Conservation (phyloP, 2,113 vertebrate genomes). For the Heptranchias perlo region DNA sequence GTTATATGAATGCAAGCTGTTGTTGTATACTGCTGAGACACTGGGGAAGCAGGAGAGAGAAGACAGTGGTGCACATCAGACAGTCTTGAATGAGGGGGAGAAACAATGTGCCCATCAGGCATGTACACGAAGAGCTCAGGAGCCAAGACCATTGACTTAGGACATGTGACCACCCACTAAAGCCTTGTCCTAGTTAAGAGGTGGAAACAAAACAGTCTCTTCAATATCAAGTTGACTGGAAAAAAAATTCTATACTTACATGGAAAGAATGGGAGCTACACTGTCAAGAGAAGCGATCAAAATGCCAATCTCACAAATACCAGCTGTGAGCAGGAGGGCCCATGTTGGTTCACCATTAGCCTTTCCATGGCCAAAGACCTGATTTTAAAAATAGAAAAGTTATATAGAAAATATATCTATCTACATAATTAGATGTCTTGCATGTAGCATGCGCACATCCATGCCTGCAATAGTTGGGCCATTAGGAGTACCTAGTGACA, state of each 20-base stretch:
- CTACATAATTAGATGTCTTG: background rate
- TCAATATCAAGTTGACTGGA: background rate
- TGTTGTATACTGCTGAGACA: background rate
- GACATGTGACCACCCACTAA: background rate
- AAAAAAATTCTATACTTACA: slow-evolving; percentile 61
- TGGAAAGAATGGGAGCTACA: slow-evolving; percentile 91
- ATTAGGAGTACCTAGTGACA: background rate
- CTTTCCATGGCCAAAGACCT: slow-evolving; percentile 92
- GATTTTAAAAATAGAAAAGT: slow-evolving; percentile 40
- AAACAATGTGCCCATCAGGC: background rate
- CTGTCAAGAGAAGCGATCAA: slow-evolving; percentile 90
- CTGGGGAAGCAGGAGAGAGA: background rate
- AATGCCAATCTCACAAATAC: slow-evolving; percentile 90
- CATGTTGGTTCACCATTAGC: slow-evolving; percentile 92
- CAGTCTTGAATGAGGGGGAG: too few relatives aligned
- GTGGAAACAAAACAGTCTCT: background rate
- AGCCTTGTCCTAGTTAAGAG: background rate
- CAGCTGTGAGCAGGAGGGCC: slow-evolving; percentile 82
- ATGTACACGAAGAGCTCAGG: background rate
- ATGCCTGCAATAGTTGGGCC: background rate
- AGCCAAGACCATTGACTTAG: background rate
- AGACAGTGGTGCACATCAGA: background rate
- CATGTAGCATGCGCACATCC: background rate
- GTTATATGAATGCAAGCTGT: background rate
- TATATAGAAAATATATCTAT: background rate